These are phyloP conservation scores for Hippolais icterina DNA, from an alignment of 2,113 vertebrate genomes.

Conservation along the genomic window DNA sequence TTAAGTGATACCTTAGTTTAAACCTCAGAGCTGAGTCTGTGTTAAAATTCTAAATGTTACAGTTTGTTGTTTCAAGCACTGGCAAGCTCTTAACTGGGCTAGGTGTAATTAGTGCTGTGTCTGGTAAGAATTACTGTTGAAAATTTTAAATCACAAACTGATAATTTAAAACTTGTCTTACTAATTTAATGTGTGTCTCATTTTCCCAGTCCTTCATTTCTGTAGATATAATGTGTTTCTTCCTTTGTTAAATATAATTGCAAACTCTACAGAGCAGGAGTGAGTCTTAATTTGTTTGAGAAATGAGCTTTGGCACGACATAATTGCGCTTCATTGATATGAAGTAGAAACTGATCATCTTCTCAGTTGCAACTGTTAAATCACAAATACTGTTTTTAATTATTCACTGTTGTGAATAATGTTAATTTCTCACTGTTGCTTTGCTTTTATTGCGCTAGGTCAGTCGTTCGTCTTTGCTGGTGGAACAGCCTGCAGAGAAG, in stretches of 20 bases:
- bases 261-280: not conserved
- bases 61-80: not conserved
- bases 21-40: not conserved
- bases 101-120: not conserved
- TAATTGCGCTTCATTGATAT: not conserved
- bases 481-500: slow-evolving; percentile 83
- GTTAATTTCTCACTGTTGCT: not conserved
- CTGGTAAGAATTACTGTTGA: not conserved
- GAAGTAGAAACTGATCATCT: not conserved
- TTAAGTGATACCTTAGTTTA: not conserved
- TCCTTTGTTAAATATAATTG: not conserved
- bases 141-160: not conserved
- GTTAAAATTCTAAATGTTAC: not conserved
- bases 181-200: not conserved
- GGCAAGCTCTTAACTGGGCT: not conserved
- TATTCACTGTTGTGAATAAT: not conserved
- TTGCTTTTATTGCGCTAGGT: slow-evolving; percentile 74
- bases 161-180: not conserved
- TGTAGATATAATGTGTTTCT: not conserved
- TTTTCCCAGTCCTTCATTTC: not conserved
- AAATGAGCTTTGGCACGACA: not conserved
- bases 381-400: not conserved
- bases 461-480: slow-evolving; percentile 80
- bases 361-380: not conserved
- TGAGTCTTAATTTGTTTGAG: not conserved